Conservation (phyloP, 37 sponge, comb jelly and placozoan genomes). For the Diacarnus erythraeanus region DNA sequence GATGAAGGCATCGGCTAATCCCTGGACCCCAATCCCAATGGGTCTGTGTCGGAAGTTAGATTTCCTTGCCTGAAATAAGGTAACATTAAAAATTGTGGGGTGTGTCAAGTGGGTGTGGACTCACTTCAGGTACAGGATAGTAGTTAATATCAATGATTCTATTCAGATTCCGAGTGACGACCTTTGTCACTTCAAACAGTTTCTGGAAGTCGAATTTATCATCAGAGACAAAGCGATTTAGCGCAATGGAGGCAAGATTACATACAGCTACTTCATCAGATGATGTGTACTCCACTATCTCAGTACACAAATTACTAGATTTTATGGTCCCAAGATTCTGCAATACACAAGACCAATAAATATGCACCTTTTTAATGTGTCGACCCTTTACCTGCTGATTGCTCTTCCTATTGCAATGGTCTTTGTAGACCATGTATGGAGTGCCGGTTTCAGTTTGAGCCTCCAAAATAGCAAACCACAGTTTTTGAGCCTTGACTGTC, state of each 20-base stretch:
- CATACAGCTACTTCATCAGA: conserved; percentile 99
- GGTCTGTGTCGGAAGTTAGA: conserved; percentile 97
- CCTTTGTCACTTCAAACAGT: conserved; percentile 89
- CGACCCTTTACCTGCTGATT: conserved; percentile 81
- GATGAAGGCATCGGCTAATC: conserved; percentile 98
- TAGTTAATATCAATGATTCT: conserved; percentile 95
- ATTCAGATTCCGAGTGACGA: conserved; percentile 94
- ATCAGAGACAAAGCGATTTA: conserved; percentile 84
- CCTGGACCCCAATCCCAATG: conserved; percentile 99
- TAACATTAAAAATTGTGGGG: not conserved
- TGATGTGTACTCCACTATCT: conserved; percentile 94
- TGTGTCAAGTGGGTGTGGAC: not conserved
- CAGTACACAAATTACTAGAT: conserved; percentile 98
- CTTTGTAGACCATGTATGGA: conserved; percentile 99
- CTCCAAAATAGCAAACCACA: conserved; percentile 99
- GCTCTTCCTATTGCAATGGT: conserved; percentile 96
- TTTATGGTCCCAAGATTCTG: conserved; percentile 97
- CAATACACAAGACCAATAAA: not conserved
- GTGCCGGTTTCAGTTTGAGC: conserved; percentile 97
- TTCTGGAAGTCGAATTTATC: conserved; percentile 85
- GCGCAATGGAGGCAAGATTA: conserved; percentile 97
- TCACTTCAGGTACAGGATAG: conserved; percentile 94
- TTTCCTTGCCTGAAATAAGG: conserved; percentile 41
- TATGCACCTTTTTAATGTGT: not conserved
- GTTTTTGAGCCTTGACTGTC: conserved; percentile 90